These are phyloP conservation scores for Eufriesea mexicana DNA, from an alignment of 1,140 invertebrate species.

Conservation along the genomic window DNA sequence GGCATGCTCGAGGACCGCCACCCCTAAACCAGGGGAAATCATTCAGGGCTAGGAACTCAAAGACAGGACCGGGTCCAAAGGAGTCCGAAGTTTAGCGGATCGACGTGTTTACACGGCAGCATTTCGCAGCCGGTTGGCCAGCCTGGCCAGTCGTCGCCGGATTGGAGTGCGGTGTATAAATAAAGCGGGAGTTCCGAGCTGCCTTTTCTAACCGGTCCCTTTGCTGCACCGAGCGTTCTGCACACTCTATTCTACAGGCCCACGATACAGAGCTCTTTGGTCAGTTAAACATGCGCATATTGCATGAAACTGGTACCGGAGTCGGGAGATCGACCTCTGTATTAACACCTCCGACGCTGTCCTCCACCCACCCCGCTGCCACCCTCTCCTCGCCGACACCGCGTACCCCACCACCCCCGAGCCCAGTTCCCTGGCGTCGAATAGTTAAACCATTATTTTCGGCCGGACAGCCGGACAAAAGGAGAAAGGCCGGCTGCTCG, in stretches of 20 bases:
- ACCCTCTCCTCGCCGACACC: slow-evolving; percentile 25
- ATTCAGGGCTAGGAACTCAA: slow-evolving; percentile 21
- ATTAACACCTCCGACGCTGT: slow-evolving; percentile 78
- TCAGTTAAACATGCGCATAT: slow-evolving; percentile 83
- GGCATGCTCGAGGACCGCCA: fast-evolving
- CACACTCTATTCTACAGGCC: slow-evolving; percentile 58
- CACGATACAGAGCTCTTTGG: slow-evolving; percentile 76
- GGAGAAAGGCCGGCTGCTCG: slow-evolving; percentile 60
- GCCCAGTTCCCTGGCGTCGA: slow-evolving; percentile 57
- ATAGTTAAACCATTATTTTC: slow-evolving; percentile 76
- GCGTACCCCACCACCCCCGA: not conserved
- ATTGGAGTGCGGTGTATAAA: slow-evolving; percentile 70
- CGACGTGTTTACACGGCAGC: slow-evolving; percentile 57
- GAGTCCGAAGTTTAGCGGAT: slow-evolving; percentile 51
- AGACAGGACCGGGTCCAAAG: slow-evolving; percentile 29
- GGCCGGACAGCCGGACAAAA: slow-evolving; percentile 70
- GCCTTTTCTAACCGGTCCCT: slow-evolving; percentile 53
- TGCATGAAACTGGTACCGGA: slow-evolving; percentile 82
- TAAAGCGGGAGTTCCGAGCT: slow-evolving; percentile 62
- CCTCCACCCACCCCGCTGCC: slow-evolving; percentile 34
- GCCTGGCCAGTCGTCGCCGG: slow-evolving; percentile 48
- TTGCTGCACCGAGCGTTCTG: slow-evolving; percentile 45
- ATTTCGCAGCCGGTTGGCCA: slow-evolving; percentile 54
- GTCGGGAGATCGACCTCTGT: slow-evolving; percentile 79
- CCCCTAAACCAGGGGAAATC: not conserved